A percentile compares a stretch with the other conserved stretches of the same genome.
Evolutionary conservation across 2,888 invertebrate genomes (phyloP).

Genomic region (Acanthacorydalis orientalis): DNA sequence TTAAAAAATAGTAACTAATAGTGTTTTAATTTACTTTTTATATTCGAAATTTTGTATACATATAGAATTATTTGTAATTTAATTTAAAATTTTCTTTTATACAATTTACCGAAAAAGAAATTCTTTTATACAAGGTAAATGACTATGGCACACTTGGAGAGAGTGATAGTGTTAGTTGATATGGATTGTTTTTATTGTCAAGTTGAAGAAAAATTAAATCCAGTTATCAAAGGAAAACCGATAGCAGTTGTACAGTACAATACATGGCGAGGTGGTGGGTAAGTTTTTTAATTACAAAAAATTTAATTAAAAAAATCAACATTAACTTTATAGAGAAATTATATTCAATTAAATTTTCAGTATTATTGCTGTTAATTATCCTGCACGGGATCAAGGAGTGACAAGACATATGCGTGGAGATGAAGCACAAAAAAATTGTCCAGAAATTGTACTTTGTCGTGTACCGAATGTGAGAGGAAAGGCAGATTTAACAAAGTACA

Average conservation of each 20-base stretch:
- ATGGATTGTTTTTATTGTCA: conserved; percentile 99
- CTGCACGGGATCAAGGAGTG: conserved; percentile 81
- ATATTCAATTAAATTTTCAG: conserved; percentile 32
- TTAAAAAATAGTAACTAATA: too few species aligned
- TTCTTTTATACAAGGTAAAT: not conserved
- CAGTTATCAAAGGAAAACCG: conserved; percentile 69
- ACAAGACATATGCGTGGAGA: conserved; percentile 80
- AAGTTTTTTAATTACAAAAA: too few species aligned
- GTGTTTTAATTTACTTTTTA: too few species aligned
- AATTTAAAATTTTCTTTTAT: too few species aligned
- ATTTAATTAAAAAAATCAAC: conserved; percentile 1
- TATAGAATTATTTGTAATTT: not conserved
- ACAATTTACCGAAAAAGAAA: too few species aligned
- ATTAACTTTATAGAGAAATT: not conserved
- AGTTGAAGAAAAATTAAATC: conserved; percentile 86
- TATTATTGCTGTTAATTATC: conserved; percentile 94
- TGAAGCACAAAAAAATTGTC: conserved; percentile 79
- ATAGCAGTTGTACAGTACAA: conserved; percentile 95
- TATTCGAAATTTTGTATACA: too few species aligned
- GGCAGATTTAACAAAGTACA: conserved; percentile 79
- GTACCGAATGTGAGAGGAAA: conserved; percentile 83
- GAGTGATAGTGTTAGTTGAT: conserved; percentile 77
- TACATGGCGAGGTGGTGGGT: conserved; percentile 87
- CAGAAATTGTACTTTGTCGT: conserved; percentile 64
- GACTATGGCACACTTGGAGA: conserved; percentile 25